Evolutionary conservation across 2,888 invertebrate genomes (phyloP).

Genomic region (Notocelia uddmanniana): DNA sequence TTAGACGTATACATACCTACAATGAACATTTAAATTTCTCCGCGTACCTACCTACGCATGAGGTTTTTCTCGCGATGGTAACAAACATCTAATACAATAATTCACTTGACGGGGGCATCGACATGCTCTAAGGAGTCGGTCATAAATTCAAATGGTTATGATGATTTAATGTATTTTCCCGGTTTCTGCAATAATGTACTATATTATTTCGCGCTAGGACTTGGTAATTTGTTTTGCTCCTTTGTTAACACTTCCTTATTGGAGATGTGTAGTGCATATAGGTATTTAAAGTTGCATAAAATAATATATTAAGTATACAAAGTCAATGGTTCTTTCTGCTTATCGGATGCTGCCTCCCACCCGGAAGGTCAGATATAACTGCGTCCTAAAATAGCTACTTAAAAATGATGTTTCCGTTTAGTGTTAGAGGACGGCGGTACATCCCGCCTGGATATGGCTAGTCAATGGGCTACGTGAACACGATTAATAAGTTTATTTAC

Average conservation of each 20-base stretch:
- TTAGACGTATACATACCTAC: no score
- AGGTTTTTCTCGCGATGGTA: neutral
- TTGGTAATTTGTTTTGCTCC: neutral
- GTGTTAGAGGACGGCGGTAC: conserved; percentile 10
- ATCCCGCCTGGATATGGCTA: conserved; percentile 26
- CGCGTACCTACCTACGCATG: neutral
- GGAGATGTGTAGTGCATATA: neutral
- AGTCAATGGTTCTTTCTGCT: neutral
- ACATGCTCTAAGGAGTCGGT: neutral
- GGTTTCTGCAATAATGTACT: no score
- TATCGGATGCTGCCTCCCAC: conserved; percentile 18
- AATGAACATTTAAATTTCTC: no score
- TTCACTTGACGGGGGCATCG: neutral
- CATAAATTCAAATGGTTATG: no score
- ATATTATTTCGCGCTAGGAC: neutral
- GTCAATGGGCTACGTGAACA: conserved; percentile 39
- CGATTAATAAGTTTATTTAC: conserved; percentile 63
- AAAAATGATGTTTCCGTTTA: conserved; percentile 16
- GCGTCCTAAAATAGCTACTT: conserved; percentile 34
- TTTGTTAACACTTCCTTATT: neutral
- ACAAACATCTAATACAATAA: neutral
- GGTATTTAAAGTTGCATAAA: neutral
- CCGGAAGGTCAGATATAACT: conserved; percentile 31
- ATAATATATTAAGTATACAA: neutral
- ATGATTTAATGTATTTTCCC: no score